Conservation (phyloP, 1,140 invertebrate genomes). For the Coenobita brevimanus region DNA sequence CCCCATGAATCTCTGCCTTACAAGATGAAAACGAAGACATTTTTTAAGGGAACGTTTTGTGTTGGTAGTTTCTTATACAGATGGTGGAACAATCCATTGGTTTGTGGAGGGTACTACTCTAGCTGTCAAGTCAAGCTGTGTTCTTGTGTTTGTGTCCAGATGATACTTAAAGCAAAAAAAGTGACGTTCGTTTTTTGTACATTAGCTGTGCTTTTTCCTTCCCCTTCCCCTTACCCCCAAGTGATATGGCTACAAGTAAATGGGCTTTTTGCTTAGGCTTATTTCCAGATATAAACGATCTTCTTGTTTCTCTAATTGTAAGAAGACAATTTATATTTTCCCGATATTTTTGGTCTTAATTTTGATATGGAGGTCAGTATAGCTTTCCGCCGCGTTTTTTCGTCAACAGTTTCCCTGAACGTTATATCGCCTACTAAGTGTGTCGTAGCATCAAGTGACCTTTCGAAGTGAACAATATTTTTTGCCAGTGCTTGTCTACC, state of each 20-base stretch:
- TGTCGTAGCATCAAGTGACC: slow-evolving; percentile 61
- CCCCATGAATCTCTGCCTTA: slow-evolving; percentile 59
- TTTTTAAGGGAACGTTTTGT: slow-evolving; percentile 49
- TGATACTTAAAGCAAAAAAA: slow-evolving; percentile 3
- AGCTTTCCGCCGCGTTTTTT: slow-evolving; percentile 45
- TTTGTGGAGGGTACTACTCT: slow-evolving; percentile 49
- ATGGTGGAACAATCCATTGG: slow-evolving; percentile 51
- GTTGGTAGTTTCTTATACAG: slow-evolving; percentile 52
- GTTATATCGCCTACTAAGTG: slow-evolving; percentile 51
- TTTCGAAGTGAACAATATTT: slow-evolving; percentile 46
- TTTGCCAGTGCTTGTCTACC: slow-evolving; percentile 54
- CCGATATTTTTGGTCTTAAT: slow-evolving; percentile 32
- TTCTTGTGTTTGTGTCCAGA: slow-evolving; percentile 23
- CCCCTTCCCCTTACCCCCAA: no score
- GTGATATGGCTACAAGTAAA: no score
- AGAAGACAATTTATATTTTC: slow-evolving; percentile 25
- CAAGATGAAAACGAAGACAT: slow-evolving; percentile 63
- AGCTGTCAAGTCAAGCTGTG: slow-evolving; percentile 9
- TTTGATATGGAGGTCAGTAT: slow-evolving; percentile 54
- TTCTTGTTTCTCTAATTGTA: slow-evolving; percentile 33
- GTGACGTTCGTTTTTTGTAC: slow-evolving; percentile 13
- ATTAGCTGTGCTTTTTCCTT: no score
- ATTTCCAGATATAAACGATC: no score
- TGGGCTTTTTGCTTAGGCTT: no score
- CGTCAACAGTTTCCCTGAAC: slow-evolving; percentile 38